Evolutionary conservation across 2,797 vertebrate species (phyloP), one percentile per base, ranked within the genome.

Genomic region (Pangasius larnaudii): DNA sequence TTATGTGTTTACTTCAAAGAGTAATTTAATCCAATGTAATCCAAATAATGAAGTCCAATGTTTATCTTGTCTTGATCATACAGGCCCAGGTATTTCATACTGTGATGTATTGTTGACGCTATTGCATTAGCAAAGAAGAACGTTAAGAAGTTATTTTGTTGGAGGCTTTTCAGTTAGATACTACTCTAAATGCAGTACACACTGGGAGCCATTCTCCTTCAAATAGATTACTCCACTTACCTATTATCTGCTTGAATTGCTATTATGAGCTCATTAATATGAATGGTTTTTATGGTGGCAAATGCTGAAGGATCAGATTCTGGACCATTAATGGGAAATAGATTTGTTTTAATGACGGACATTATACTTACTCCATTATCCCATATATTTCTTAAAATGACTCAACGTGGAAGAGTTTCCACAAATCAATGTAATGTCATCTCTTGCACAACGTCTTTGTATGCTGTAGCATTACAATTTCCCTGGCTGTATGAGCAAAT

Each of bases 241-340:
- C 86, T 75, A 27, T 87, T 39, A 49, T 75, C 69, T 75, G 63
- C 42, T 39, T 33, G 19, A 84, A 59, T 61, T 72, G 51, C 74
- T 49, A 58, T 69, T 72, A 75, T 72, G 71, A 77, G 80, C 33
- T 84, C 30, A 42, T 84, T 46, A 49, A 49, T 83, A 83, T 71
- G 30, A 53, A 61, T 51, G 59, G n/a, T 53, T 74, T 87, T 84
- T 77, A 77, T 63, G 69, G 39, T 77, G 69, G 59, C 56, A 63
- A 30, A 65, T 56, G 58, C 58, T 84, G 79, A 87, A 65, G 58
- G 19, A 87, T 42, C 79, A 39, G 30, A 42, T 87, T 87, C 79
- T 84, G 69, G 19, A 33, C 46, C 81, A 88, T 88, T 75, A 84
- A 84, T 53, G 80, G 27, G 30, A 53, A 87, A 65, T 30, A 77